Conservation (phyloP, 2,888 invertebrate genomes). For the Elmis aenea region DNA sequence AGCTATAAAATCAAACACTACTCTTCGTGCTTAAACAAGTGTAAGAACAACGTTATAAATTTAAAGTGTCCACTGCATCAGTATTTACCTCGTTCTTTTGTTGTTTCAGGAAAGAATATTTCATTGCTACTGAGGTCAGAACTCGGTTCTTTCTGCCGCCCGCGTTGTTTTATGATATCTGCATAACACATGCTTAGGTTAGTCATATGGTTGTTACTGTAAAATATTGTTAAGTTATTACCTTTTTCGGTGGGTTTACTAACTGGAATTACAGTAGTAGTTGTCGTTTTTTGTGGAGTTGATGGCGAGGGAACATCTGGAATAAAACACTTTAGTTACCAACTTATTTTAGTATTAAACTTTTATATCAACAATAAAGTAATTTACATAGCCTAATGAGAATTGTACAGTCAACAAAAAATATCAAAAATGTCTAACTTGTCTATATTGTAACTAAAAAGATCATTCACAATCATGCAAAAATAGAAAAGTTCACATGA, state of each 20-base stretch:
- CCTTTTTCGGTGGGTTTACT: constrained; percentile 30
- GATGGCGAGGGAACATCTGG: constrained; percentile 39
- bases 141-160: constrained; percentile 32
- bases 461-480: too few relatives aligned
- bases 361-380: too few relatives aligned
- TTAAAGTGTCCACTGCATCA: constrained; percentile 18
- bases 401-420: too few relatives aligned
- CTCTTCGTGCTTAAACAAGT: background rate
- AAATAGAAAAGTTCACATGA: too few relatives aligned
- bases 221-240: constrained; percentile 14
- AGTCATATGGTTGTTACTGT: background rate
- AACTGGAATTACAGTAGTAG: constrained; percentile 28
- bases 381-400: too few relatives aligned
- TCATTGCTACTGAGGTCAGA: constrained; percentile 35
- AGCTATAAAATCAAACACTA: background rate
- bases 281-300: constrained; percentile 31
- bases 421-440: too few relatives aligned
- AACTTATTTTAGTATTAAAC: too few relatives aligned
- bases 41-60: constrained; percentile 12
- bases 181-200: constrained; percentile 8
- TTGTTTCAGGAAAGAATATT: constrained; percentile 36
- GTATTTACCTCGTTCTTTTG: constrained; percentile 38
- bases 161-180: constrained; percentile 33
- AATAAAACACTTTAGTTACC: constrained; percentile 16
- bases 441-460: too few relatives aligned